A percentile compares a stretch with the other conserved stretches of the same genome.
Conservation (phyloP, 2,888 invertebrate species). For the Ectemnius lituratus region DNA sequence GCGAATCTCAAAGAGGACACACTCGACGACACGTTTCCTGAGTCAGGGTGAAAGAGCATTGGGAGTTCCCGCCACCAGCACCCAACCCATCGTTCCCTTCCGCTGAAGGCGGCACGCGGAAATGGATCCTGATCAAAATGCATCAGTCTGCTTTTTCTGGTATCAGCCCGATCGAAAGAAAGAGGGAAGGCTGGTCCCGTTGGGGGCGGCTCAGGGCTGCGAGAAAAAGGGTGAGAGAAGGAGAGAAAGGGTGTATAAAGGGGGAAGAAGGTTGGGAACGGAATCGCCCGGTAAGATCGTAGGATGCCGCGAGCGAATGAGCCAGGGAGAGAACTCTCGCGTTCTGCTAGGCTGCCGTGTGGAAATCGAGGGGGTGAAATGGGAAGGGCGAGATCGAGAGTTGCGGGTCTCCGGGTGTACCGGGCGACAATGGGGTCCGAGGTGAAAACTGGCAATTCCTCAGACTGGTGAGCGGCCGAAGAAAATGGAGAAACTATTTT, state of each 20-base stretch:
- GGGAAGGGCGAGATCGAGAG: constrained; percentile 49
- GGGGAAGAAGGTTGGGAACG: constrained; percentile 5
- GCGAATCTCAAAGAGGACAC: constrained; percentile 32
- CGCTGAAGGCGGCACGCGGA: constrained; percentile 45
- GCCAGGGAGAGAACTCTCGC: neutral
- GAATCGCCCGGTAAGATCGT: constrained; percentile 32
- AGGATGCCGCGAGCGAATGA: constrained; percentile 17
- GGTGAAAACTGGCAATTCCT: constrained; percentile 64
- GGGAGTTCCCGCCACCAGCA: constrained; percentile 7
- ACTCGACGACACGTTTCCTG: constrained; percentile 47
- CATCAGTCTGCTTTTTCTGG: constrained; percentile 55
- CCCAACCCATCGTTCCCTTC: constrained; percentile 20
- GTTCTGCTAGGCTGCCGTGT: constrained; percentile 9
- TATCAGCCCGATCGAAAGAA: constrained; percentile 41
- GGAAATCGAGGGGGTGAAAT: constrained; percentile 49
- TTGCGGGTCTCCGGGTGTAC: constrained; percentile 48
- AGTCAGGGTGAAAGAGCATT: constrained; percentile 37
- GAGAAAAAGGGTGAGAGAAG: constrained; percentile 14
- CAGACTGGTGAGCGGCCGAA: constrained; percentile 54
- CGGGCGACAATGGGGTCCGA: constrained; percentile 55
- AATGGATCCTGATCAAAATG: constrained; percentile 60
- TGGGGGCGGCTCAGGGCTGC: constrained; percentile 1
- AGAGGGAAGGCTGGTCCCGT: neutral
- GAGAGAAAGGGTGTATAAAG: neutral
- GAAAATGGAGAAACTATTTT: constrained; percentile 70